Evolutionary conservation across 2,113 vertebrate genomes (phyloP), one percentile per base, ranked within the genome.

Genomic region (Apistogramma diplotaenia): DNA sequence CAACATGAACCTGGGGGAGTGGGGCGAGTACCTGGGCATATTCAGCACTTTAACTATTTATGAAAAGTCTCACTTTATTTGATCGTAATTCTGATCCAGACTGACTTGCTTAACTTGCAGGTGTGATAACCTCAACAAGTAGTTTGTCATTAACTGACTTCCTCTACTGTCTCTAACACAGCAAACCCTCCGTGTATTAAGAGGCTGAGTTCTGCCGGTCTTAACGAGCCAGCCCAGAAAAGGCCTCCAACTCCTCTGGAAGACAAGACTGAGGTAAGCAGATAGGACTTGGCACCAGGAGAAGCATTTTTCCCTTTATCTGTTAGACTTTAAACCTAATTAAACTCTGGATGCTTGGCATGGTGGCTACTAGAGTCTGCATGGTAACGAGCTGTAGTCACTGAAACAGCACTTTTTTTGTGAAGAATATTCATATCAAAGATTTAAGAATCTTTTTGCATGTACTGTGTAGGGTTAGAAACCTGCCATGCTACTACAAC

Each of bases 181-280:
- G 95, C 94, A 29, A 94, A 96, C 82, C 95, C 96, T n/a, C 93
- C 91, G 0, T 92, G 94, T 79, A 88, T 96, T 93, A 98, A 97
- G 90, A 94, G 90, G 74, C 91, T 95, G 18, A 85, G 89, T 60
- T 86, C 87, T 87, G 79, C 89, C 74, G 15, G 90, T 82, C 21
- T 82, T 80, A 86, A 59, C 60, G 92, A 95, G 21, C 93, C 93
- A 29, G 93, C 91, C 19, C 89, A 94, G 79, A 94, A 96, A 89
- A 95, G 81, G 4, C 76, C 86, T 0, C 70, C 87, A 0, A 61
- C 91, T 59, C 89, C 92, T 72, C 54, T 84, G 18, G 94, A 94
- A 56, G 91, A 92, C 59, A 87, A 93, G 76, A 61, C 91, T 46
- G 91, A 95, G 93, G 95, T 96, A 91, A 86, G 89, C 21, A 2